Evolutionary conservation across 2,888 invertebrate genomes (phyloP).

Genomic region (Torymus auratus): DNA sequence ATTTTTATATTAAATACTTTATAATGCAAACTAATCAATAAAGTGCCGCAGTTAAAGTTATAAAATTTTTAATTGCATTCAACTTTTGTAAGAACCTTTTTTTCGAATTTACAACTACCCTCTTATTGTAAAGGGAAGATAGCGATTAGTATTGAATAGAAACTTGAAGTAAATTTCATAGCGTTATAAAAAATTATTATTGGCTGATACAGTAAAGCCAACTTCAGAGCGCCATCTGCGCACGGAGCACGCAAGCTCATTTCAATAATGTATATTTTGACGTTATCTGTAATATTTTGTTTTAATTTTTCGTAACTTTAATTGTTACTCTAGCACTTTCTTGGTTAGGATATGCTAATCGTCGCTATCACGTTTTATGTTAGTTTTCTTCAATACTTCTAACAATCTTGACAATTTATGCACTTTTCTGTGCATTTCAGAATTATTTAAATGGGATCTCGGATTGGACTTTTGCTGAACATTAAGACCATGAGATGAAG

Average conservation of each 20-base stretch:
- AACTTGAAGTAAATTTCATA: too few species aligned
- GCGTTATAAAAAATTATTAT: too few species aligned
- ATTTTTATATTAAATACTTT: background rate
- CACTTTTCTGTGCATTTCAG: conserved; percentile 50
- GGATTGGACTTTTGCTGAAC: conserved; percentile 30
- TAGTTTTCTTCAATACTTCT: background rate
- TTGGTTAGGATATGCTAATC: conserved; percentile 14
- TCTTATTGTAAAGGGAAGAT: too few species aligned
- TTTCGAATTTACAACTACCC: too few species aligned
- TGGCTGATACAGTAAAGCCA: too few species aligned
- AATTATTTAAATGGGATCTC: conserved; percentile 11
- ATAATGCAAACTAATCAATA: background rate
- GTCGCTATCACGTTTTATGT: background rate
- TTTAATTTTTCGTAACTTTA: too few species aligned
- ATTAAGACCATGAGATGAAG: conserved; percentile 30
- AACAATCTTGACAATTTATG: conserved; percentile 28
- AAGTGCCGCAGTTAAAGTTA: background rate
- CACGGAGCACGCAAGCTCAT: too few species aligned
- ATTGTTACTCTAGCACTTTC: background rate
- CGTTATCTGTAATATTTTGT: too few species aligned
- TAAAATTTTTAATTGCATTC: background rate
- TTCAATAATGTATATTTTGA: too few species aligned
- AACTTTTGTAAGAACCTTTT: background rate
- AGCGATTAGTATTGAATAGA: too few species aligned
- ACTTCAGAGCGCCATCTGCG: too few species aligned